Evolutionary conservation across 2,888 invertebrate genomes (phyloP), one percentile per base, ranked within the genome.

Genomic region (Trachelus stipa): DNA sequence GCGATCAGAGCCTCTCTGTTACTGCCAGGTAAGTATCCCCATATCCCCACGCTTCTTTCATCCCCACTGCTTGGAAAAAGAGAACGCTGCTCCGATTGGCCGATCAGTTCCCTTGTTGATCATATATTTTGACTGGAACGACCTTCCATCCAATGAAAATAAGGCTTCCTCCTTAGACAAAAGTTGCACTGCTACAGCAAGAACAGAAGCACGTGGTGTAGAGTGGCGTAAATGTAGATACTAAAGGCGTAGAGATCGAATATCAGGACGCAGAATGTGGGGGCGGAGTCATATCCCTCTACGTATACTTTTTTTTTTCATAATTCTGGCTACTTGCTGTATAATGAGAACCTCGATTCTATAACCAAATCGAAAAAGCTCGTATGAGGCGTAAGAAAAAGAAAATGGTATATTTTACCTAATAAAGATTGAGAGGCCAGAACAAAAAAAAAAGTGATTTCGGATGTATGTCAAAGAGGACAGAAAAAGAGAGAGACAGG

Each of bases 1-100:
- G 81, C 87, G 86, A 81, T 88, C 88, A 87, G 87, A 85, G 88
- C 85, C 84, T 85, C 86, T 83, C 85, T 85, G 83, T 84, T 86
- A 88, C 89, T 89, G 87, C 82, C 84, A 84, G 80, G 83, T 77
- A 83, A 83, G 79, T 77, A 79, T 85, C 86, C 88, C 87, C 89
- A 87, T 87, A 88, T 88, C 87, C 87, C 84, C 83, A 85, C 83
- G 74, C 73, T 68, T 75, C 73, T 77, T 78, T 74, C 76, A 81
- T 40, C 79, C 40, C 77, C 75, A 73, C 74, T 75, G 37, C 76
- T 34, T n/a, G 4, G 73, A 12, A 30, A 11, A 30, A 30, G 33
- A 69, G 30, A 34, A 12, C 73, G 11, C 15, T 71, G 33, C 71
- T 30, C 69, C 31, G 69, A 69, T 69, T 69, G 69, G 69, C 15